These are phyloP conservation scores for Crocodylus rhombifer DNA, from an alignment of 2,797 vertebrate genomes.

Conservation along the genomic window DNA sequence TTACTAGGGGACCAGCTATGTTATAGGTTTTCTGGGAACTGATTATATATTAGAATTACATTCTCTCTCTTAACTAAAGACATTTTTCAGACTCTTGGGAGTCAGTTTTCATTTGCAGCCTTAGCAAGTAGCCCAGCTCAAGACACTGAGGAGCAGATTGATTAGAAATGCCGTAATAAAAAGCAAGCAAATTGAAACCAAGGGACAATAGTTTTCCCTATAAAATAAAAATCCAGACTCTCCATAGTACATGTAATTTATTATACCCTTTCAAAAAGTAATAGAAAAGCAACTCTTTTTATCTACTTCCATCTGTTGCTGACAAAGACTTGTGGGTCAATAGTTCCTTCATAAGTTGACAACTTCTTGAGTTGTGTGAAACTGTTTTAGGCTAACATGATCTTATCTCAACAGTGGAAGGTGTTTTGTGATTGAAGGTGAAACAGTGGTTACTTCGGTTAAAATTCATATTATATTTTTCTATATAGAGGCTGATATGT, in stretches of 20 bases:
- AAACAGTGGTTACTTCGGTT: neutral
- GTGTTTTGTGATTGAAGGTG: neutral
- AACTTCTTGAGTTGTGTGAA: neutral
- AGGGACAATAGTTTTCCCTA: neutral
- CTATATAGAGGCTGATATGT: neutral
- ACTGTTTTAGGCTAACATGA: neutral
- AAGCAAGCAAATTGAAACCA: neutral
- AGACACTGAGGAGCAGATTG: constrained; percentile 1
- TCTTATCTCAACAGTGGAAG: neutral
- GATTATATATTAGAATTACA: neutral
- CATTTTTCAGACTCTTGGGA: neutral
- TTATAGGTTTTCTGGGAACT: neutral
- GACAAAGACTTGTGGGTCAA: neutral
- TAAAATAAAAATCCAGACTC: neutral
- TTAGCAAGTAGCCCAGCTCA: neutral
- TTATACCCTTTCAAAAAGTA: neutral
- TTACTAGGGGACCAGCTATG: neutral
- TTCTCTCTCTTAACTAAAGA: constrained; percentile 8
- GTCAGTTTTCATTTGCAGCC: constrained; percentile 43
- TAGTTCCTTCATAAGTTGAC: neutral
- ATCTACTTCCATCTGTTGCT: neutral
- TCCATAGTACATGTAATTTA: neutral
- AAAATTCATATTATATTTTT: neutral
- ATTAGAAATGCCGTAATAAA: constrained; percentile 6
- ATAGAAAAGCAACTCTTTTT: neutral